These are phyloP conservation scores for Mesodorylaimus sp. DNA, from an alignment of 2,888 invertebrate genomes.

Conservation along the genomic window DNA sequence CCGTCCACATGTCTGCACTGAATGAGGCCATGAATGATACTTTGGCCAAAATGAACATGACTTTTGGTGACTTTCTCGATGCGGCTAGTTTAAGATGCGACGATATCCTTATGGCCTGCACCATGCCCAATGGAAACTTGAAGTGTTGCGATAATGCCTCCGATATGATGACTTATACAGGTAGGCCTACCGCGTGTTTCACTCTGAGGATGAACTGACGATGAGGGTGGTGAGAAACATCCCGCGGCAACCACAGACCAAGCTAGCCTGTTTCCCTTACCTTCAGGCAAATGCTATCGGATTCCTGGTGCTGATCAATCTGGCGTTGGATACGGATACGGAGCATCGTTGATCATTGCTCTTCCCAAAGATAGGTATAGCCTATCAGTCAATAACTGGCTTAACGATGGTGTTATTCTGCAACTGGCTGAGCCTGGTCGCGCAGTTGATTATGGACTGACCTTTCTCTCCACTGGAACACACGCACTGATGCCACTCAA, in stretches of 20 bases:
- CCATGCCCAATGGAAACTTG: neutral
- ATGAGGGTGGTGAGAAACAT: no score
- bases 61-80: slow-evolving; percentile 18
- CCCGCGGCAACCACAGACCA: no score
- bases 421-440: slow-evolving; percentile 21
- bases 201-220: no score
- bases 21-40: neutral
- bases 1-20: neutral
- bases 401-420: slow-evolving; percentile 22
- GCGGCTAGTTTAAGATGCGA: slow-evolving; percentile 5
- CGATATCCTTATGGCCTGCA: neutral
- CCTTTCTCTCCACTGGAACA: slow-evolving; percentile 20
- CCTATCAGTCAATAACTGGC: slow-evolving; percentile 20
- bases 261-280: no score
- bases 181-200: no score
- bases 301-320: slow-evolving; percentile 7
- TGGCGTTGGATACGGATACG: slow-evolving; percentile 19
- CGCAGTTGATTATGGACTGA: slow-evolving; percentile 19
- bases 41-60: slow-evolving; percentile 12
- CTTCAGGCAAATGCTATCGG: slow-evolving; percentile 10
- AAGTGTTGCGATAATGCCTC: neutral
- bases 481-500: slow-evolving; percentile 24
- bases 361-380: slow-evolving; percentile 21
- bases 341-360: slow-evolving; percentile 16
- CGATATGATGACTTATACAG: neutral